Conservation (phyloP, 2,888 invertebrate genomes). For the Ormyrus rosae region DNA sequence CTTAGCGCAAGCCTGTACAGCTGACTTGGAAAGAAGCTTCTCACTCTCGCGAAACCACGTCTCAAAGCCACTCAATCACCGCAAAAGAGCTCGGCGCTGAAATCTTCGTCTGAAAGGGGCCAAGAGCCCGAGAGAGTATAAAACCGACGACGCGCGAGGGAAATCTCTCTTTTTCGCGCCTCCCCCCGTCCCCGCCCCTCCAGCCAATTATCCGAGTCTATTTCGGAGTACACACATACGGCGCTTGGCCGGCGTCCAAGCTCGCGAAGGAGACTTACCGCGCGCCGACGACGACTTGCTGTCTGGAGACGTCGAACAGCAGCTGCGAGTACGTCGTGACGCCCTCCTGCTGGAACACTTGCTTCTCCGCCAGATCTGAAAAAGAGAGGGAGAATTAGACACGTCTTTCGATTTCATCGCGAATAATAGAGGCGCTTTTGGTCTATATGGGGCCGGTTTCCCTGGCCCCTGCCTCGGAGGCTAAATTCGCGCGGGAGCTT, state of each 20-base stretch:
- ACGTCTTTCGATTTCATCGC: too few species aligned
- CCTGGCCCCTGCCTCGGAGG: too few species aligned
- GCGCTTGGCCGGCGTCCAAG: conserved; percentile 35
- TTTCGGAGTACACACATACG: conserved; percentile 12
- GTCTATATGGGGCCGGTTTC: too few species aligned
- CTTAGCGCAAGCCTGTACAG: too few species aligned
- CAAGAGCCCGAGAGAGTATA: conserved; percentile 15
- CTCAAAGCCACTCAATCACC: too few species aligned
- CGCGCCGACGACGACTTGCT: conserved; percentile 93
- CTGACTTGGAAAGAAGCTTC: too few species aligned
- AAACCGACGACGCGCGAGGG: not conserved
- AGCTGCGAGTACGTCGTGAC: conserved; percentile 89
- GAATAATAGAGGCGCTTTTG: too few species aligned
- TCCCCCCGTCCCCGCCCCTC: not conserved
- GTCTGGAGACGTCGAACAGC: conserved; percentile 90
- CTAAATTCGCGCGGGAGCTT: too few species aligned
- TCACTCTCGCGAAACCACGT: too few species aligned
- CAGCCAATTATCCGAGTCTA: conserved; percentile 30
- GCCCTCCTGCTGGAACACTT: conserved; percentile 82
- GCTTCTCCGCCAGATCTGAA: conserved; percentile 80
- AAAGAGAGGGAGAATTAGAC: not conserved
- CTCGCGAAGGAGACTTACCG: conserved; percentile 80
- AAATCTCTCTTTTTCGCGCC: not conserved
- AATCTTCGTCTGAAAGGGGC: conserved; percentile 28
- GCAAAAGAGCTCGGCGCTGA: not conserved